Evolutionary conservation across 2,797 vertebrate species (phyloP), one percentile per base, ranked within the genome.

Genomic region (Lithobates pipiens): DNA sequence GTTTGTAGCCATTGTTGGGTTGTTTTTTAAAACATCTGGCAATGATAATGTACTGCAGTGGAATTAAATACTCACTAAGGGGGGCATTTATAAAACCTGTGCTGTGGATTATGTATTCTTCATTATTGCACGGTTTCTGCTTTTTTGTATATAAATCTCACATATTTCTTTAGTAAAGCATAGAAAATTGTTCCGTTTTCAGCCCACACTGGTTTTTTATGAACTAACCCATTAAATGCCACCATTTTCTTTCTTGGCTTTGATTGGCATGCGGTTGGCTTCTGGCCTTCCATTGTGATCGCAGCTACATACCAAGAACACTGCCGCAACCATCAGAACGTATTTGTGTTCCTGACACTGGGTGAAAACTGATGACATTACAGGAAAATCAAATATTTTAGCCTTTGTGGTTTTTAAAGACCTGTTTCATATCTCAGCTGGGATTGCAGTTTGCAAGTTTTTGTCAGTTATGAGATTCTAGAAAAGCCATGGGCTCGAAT

Each of bases 341-440:
- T 77, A 67, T 87, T 85, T 72, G n/a, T 73, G 21, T 80, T 77
- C 80, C 44, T 34, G 76, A 32, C 42, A 46, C 10, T 2, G 70
- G 44, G 76, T 10, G 0, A 83, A 69, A 44, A 83, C 63, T 32
- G 67, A 57, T 82, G 18, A 88, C 82, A 81, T 57, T 74, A 75
- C 77, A 68, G 83, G 76, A 85, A 79, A 80, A 79, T 78, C 0
- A 78, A 69, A 77, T 77, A 46, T 74, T 67, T 80, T 15, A 79
- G 76, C 76, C 73, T 39, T 70, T 85, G 83, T 54, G 83, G 69
- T 80, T 80, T 85, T 27, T 67, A 72, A 71, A 77, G 78, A 73
- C 76, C 76, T 85, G 76, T 79, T 85, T 85, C 68, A 85, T 77
- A 85, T 77, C 54, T 82, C 11, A 32, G 78, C 21, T 25, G n/a